Percentiles rank a stretch among this genome's conserved stretches.
Evolutionary conservation across 64 coral and sea anemone species (phyloP).

Genomic region (Montipora sp.): DNA sequence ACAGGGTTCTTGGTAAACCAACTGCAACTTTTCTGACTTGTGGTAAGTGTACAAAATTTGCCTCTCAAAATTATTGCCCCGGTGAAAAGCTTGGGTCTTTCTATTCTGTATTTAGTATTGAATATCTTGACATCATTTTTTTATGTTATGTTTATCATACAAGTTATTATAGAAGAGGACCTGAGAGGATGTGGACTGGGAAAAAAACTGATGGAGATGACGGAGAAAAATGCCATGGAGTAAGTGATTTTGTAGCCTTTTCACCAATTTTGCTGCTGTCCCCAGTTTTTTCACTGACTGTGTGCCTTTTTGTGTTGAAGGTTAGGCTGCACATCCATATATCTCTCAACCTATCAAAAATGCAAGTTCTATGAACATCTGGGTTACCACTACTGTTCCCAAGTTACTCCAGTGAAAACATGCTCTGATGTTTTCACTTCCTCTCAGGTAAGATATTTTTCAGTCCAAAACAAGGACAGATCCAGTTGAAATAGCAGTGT

Average conservation of each 20-base stretch:
- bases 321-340: constrained; percentile 65
- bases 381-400: constrained; percentile 76
- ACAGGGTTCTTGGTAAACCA: constrained; percentile 71
- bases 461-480: not conserved
- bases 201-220: constrained; percentile 84
- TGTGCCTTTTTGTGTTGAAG: constrained; percentile 7
- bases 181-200: constrained; percentile 87
- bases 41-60: constrained; percentile 45
- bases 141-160: not conserved
- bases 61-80: too few relatives aligned
- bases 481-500: too few relatives aligned
- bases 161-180: constrained; percentile 72
- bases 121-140: not conserved
- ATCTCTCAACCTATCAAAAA: constrained; percentile 85
- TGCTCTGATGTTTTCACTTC: constrained; percentile 61
- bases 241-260: constrained; percentile 2
- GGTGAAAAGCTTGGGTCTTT: too few relatives aligned
- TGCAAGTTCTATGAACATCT: constrained; percentile 91
- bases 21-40: constrained; percentile 72
- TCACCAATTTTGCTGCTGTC: not conserved
- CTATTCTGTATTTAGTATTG: not conserved
- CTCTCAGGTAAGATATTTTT: constrained; percentile 52
- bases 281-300: too few relatives aligned
- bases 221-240: constrained; percentile 75
- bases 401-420: constrained; percentile 72